These are phyloP conservation scores for Notothenia coriiceps DNA, from an alignment of 2,113 vertebrate species.

Conservation along the genomic window DNA sequence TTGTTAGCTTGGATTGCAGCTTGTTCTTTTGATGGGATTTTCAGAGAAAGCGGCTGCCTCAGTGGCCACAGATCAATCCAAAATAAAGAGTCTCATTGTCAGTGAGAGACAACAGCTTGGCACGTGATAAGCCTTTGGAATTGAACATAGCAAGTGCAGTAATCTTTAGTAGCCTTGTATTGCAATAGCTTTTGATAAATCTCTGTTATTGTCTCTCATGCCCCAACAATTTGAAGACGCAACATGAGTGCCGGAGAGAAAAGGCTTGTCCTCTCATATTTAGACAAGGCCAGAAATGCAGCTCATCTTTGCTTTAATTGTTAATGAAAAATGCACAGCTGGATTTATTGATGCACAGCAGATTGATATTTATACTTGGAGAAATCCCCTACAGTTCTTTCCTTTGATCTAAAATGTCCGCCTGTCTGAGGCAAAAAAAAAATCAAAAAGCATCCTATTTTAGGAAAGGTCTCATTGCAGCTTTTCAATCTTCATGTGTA, in stretches of 20 bases:
- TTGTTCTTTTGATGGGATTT: constrained; percentile 26
- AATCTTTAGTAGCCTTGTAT: constrained; percentile 31
- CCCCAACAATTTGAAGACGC: constrained; percentile 10
- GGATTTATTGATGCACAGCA: constrained; percentile 49
- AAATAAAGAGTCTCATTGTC: constrained; percentile 50
- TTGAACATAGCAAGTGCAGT: constrained; percentile 36
- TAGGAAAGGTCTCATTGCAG: too few species aligned
- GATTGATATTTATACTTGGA: constrained; percentile 33
- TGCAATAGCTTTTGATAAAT: constrained; percentile 50
- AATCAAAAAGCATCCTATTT: too few species aligned
- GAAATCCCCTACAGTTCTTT: constrained; percentile 16
- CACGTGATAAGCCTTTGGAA: constrained; percentile 32
- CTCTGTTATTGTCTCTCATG: constrained; percentile 34
- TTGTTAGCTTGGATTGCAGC: constrained; percentile 34
- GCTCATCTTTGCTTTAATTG: constrained; percentile 43
- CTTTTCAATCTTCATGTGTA: too few species aligned
- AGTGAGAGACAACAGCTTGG: constrained; percentile 56
- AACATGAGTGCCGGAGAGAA: constrained; percentile 22
- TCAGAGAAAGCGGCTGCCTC: constrained; percentile 21
- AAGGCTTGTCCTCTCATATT: constrained; percentile 37
- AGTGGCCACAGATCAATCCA: constrained; percentile 57
- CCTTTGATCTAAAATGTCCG: constrained; percentile 52
- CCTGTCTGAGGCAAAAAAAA: neutral
- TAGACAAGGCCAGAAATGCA: constrained; percentile 14
- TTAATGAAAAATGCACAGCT: constrained; percentile 33